Evolutionary conservation across 1,140 invertebrate genomes (phyloP).

Genomic region (Harlomillsia oculata): DNA sequence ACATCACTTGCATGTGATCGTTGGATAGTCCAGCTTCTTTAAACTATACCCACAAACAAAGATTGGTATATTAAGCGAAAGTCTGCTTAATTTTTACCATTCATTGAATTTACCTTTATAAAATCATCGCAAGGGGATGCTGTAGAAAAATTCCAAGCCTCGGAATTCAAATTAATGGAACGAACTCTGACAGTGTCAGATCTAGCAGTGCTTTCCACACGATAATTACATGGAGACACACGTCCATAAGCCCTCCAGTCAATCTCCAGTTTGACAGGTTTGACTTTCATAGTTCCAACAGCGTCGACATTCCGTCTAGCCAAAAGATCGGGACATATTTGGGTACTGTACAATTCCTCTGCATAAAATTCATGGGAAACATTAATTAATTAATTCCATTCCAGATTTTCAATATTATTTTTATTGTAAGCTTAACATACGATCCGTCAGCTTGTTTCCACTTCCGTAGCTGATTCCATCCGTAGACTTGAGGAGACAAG

Average conservation of each 20-base stretch:
- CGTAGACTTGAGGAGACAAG: not conserved
- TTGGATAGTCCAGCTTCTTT: constrained; percentile 1
- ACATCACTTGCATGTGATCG: constrained; percentile 11
- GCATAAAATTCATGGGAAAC: not conserved
- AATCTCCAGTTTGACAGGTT: not conserved
- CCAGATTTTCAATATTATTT: not conserved
- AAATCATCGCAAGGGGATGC: constrained; percentile 11
- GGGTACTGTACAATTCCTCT: constrained; percentile 18
- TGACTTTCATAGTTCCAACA: not conserved
- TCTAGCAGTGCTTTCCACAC: not conserved
- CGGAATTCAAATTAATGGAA: constrained; percentile 18
- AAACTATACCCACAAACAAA: not conserved
- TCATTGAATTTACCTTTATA: constrained; percentile 17
- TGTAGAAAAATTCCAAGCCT: constrained; percentile 20
- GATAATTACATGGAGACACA: constrained; percentile 2
- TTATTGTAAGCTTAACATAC: not conserved
- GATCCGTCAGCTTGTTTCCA: constrained; percentile 4
- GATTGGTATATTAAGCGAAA: not conserved
- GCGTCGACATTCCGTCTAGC: not conserved
- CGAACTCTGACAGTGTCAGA: constrained; percentile 5
- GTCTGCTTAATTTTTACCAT: not conserved
- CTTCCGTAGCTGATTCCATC: constrained; percentile 1
- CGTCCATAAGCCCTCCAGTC: constrained; percentile 6
- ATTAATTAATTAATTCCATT: not conserved
- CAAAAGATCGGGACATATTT: constrained; percentile 15